phyloP scores from a whole-genome alignment of 2,888 invertebrate species.

The Gibbula magus region DNA sequence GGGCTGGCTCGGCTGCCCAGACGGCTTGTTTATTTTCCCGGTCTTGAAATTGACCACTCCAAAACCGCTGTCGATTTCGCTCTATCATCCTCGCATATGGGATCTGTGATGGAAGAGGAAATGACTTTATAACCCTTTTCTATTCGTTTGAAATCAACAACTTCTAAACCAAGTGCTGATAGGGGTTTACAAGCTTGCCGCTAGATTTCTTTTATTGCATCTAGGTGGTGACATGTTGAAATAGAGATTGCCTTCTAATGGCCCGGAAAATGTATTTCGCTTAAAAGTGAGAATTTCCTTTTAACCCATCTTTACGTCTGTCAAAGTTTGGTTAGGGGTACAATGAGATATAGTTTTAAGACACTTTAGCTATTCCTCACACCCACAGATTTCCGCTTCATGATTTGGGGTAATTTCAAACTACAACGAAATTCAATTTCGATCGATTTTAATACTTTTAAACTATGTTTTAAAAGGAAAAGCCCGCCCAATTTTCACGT shows the following conservation, averaged over 20 bases:
- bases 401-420: neutral
- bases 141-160: conserved; percentile 13
- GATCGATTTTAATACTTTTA: neutral
- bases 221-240: conserved; percentile 11
- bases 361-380: neutral
- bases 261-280: conserved; percentile 15
- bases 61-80: neutral
- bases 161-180: conserved; percentile 7
- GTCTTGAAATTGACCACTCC: conserved; percentile 13
- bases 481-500: neutral
- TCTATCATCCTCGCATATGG: neutral
- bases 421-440: conserved; percentile 7
- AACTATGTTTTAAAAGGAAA: neutral
- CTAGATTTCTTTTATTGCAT: conserved; percentile 13
- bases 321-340: conserved; percentile 1
- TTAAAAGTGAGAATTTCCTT: conserved; percentile 15
- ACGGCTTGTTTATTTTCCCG: neutral
- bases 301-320: neutral
- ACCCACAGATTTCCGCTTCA: neutral
- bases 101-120: neutral
- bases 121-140: conserved; percentile 15
- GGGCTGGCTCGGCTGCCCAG: neutral
- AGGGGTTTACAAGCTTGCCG: conserved; percentile 11
- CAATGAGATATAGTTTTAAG: neutral
- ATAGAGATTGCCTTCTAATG: conserved; percentile 8